phyloP scores from a whole-genome alignment of 1,140 invertebrate species.

The Drosophila pandora region DNA sequence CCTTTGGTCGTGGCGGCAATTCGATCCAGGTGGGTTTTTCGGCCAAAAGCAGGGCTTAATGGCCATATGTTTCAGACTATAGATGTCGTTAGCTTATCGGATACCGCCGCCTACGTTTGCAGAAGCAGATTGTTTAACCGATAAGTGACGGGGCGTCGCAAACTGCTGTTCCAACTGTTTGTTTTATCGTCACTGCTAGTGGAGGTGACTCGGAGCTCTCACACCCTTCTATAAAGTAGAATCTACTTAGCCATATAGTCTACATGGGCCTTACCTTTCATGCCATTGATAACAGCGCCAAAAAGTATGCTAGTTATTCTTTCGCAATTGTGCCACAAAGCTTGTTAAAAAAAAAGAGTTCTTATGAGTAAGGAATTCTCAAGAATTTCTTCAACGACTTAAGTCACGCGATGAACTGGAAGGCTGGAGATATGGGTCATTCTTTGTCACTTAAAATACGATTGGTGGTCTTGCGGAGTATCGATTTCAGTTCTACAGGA shows the following conservation, averaged over 20 bases:
- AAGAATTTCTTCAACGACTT: background rate
- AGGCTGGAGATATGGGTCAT: conserved; percentile 1
- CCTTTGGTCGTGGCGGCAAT: conserved; percentile 68
- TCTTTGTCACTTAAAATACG: conserved; percentile 1
- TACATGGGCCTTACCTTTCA: background rate
- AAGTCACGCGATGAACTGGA: conserved; percentile 2
- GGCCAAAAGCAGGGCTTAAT: conserved; percentile 14
- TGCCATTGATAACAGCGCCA: background rate
- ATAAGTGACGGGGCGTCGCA: conserved; percentile 26
- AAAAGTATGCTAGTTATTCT: conserved; percentile 28
- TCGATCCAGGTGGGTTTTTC: conserved; percentile 67
- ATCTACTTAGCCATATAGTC: background rate
- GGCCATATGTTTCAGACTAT: conserved; percentile 38
- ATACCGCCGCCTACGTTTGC: conserved; percentile 27
- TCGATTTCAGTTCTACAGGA: background rate
- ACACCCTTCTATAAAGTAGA: conserved; percentile 20
- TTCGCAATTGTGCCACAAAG: background rate
- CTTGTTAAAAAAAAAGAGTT: background rate
- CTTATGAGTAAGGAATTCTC: background rate
- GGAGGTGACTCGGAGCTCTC: conserved; percentile 5
- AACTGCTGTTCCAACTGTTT: conserved; percentile 23
- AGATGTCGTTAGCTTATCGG: conserved; percentile 45
- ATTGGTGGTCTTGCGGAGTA: background rate
- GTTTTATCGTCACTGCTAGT: conserved; percentile 30
- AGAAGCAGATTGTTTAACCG: conserved; percentile 46